Base-by-base conservation (phyloP, 2,113 vertebrate species). In the Oriolus oriolus region DNA sequence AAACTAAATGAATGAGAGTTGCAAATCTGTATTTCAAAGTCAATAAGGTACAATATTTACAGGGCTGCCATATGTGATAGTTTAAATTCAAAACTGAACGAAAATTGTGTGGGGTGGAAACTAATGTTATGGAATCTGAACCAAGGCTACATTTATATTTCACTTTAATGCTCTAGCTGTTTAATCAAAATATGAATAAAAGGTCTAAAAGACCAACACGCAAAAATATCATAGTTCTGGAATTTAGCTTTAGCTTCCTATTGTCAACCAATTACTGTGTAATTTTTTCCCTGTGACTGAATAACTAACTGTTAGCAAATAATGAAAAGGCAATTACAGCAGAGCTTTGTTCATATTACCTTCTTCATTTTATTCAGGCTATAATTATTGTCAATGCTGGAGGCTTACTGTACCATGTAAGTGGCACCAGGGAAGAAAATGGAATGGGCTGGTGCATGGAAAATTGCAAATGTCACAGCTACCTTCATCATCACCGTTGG, bases 271-370 rank as follows among this genome's bases (percentile, higher is more conserved):
- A 99, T 99, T 99, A 99, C 99, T 99, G 98, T 98, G 98, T 99
- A 99, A 99, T 99, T 99, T 99, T 96, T 97, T 98, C 98, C 99
- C 99, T 98, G 98, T 98, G 99, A 99, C 99, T 99, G 99, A 99
- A 99, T 99, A 99, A 99, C 99, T 99, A 98, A 99, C 98, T 99
- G 99, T 99, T 99, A 99, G 99, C 99, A 99, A 99, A 99, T 99
- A 99, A 99, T 99, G 98, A 99, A 99, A 99, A 99, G 99, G 99
- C 99, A 99, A 99, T 99, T 99, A 99, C 98, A 98, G 99, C 97
- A 97, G 98, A 97, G 99, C 98, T 99, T 99, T 99, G 98, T 99
- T 99, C 99, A 98, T 98, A 99, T 99, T 99, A 99, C 99, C 98
- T 98, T 98, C 98, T 98, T 99, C 98, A 98, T 99, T 99, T 99